Conservation (phyloP, 1,140 invertebrate species). For the Lordiphosa collinella region DNA sequence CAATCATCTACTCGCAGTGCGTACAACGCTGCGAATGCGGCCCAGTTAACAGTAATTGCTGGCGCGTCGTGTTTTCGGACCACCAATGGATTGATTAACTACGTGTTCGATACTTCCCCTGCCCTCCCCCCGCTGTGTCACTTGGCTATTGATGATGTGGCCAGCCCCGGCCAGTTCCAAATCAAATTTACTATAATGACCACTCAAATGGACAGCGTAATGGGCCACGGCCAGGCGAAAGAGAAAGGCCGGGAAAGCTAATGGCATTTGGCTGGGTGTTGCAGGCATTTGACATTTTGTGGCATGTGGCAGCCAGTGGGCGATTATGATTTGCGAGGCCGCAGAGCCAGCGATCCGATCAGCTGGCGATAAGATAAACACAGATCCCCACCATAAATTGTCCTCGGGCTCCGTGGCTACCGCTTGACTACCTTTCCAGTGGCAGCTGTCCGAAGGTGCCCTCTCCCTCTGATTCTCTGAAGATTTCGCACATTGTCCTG, state of each 20-base stretch:
- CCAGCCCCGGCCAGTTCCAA: conserved; percentile 51
- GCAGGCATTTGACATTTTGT: conserved; percentile 43
- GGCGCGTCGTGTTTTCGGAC: conserved; percentile 64
- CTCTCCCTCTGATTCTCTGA: neutral
- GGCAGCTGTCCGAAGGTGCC: too few relatives aligned
- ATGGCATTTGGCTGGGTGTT: conserved; percentile 43
- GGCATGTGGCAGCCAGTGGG: conserved; percentile 26
- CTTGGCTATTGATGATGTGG: conserved; percentile 64
- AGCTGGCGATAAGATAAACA: conserved; percentile 5
- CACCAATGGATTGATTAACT: conserved; percentile 75
- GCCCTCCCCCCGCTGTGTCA: conserved; percentile 35
- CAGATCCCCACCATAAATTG: too few relatives aligned
- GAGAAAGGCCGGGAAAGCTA: conserved; percentile 32
- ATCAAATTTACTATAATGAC: conserved; percentile 74
- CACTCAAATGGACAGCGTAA: conserved; percentile 72
- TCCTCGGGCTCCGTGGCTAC: too few relatives aligned
- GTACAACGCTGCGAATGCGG: conserved; percentile 18
- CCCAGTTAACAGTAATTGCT: conserved; percentile 71
- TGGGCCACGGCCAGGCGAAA: conserved; percentile 37
- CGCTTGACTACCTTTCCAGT: too few relatives aligned
- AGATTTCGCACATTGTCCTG: conserved; percentile 45
- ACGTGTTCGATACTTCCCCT: conserved; percentile 61
- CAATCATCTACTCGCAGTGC: conserved; percentile 21
- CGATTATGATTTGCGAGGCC: conserved; percentile 22
- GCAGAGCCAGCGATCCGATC: neutral